Evolutionary conservation across 1,140 invertebrate genomes (phyloP).

Genomic region (Araneus ventricosus): DNA sequence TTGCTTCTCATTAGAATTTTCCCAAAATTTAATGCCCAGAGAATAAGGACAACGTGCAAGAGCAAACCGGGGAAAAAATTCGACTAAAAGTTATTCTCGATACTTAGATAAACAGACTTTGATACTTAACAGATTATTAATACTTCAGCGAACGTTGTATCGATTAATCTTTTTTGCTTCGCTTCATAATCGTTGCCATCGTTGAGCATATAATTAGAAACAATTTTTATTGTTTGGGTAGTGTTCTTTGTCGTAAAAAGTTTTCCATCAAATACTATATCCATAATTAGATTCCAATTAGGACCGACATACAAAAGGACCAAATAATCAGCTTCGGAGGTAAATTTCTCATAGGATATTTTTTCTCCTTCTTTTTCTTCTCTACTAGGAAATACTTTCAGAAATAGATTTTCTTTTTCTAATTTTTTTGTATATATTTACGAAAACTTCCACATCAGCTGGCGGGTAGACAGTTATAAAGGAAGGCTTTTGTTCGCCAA

Average conservation of each 20-base stretch:
- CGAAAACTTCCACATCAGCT: constrained; percentile 52
- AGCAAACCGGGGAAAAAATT: neutral
- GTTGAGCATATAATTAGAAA: constrained; percentile 40
- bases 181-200: constrained; percentile 55
- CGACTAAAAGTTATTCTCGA: constrained; percentile 37
- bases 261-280: constrained; percentile 53
- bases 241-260: constrained; percentile 50
- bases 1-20: constrained; percentile 61
- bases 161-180: constrained; percentile 53
- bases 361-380: neutral
- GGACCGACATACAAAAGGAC: constrained; percentile 47
- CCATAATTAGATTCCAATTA: constrained; percentile 71
- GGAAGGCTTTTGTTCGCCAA: constrained; percentile 16
- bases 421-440: neutral
- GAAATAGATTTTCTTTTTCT: neutral
- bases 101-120: constrained; percentile 67
- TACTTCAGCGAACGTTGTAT: constrained; percentile 35
- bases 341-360: constrained; percentile 60
- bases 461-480: neutral
- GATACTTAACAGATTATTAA: constrained; percentile 70
- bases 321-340: constrained; percentile 52
- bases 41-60: neutral
- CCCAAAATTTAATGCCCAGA: constrained; percentile 2
- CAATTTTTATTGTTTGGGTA: constrained; percentile 45
- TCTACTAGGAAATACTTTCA: neutral